Evolutionary conservation across 1,140 invertebrate genomes (phyloP).

Genomic region (Brachystomella parvula): DNA sequence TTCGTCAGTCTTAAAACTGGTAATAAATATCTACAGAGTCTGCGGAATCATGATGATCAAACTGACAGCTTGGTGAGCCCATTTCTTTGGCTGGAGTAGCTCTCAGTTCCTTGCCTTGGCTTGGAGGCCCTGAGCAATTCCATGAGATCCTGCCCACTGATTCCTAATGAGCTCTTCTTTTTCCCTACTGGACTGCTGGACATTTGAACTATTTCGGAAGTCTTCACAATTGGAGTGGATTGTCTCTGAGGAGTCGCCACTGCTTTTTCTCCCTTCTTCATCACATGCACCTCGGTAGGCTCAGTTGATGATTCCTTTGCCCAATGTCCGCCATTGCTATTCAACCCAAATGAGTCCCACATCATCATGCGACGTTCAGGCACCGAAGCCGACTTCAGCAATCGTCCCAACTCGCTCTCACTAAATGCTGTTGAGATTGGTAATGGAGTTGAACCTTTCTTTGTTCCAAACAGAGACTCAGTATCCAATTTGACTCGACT

Average conservation of each 20-base stretch:
- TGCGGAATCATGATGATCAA: neutral
- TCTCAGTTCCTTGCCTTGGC: neutral
- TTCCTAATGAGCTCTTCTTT: neutral
- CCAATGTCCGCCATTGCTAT: too few relatives aligned
- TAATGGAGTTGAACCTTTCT: neutral
- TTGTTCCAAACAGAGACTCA: conserved; percentile 3
- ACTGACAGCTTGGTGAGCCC: neutral
- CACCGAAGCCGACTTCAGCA: neutral
- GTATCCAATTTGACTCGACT: neutral
- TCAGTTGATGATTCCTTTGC: too few relatives aligned
- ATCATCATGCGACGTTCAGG: neutral
- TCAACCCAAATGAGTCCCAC: too few relatives aligned
- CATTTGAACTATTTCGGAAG: too few relatives aligned
- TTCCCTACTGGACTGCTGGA: too few relatives aligned
- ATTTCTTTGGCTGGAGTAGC: neutral
- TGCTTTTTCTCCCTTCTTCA: too few relatives aligned
- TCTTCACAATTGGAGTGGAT: too few relatives aligned
- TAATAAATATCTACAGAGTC: neutral
- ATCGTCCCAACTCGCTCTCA: neutral
- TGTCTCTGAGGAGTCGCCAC: too few relatives aligned
- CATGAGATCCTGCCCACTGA: conserved; percentile 6
- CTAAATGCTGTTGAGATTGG: neutral
- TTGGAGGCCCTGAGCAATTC: neutral
- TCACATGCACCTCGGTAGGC: too few relatives aligned
- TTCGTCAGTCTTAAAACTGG: neutral